Evolutionary conservation across 92 coral and sea anemone species (phyloP).

Genomic region (Umimayanthus kanabou): DNA sequence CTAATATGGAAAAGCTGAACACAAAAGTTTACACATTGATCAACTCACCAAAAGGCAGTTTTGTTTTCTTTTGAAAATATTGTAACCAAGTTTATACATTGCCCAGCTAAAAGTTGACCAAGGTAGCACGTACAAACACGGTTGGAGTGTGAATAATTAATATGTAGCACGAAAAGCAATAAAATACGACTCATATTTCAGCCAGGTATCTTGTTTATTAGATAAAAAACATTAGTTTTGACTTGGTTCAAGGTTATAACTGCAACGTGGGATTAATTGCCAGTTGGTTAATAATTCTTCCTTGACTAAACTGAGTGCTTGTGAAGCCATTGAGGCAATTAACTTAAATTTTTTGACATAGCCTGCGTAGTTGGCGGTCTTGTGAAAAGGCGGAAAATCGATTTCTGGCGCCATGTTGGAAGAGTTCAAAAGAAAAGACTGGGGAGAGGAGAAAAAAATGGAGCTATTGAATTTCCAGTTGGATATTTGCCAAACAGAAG

Average conservation of each 20-base stretch:
- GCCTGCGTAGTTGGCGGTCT: no score
- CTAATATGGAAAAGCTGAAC: background rate
- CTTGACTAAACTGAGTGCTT: no score
- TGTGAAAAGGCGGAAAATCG: no score
- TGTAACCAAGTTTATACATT: background rate
- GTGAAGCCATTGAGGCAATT: no score
- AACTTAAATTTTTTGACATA: no score
- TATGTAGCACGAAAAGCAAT: no score
- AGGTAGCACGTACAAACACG: background rate
- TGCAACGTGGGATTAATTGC: background rate
- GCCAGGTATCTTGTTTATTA: no score
- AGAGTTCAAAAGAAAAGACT: no score
- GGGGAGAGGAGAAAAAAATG: no score
- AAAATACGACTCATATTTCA: background rate
- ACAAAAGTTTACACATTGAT: background rate
- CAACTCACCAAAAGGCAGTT: no score
- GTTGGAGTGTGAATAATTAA: background rate
- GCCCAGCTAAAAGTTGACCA: background rate
- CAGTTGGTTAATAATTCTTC: background rate
- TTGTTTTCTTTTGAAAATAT: background rate
- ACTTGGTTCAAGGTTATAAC: background rate
- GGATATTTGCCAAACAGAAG: background rate
- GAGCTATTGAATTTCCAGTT: no score
- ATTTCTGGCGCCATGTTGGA: no score
- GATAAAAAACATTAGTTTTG: background rate